phyloP scores from a whole-genome alignment of 2,888 invertebrate species.

The Boloria selene region DNA sequence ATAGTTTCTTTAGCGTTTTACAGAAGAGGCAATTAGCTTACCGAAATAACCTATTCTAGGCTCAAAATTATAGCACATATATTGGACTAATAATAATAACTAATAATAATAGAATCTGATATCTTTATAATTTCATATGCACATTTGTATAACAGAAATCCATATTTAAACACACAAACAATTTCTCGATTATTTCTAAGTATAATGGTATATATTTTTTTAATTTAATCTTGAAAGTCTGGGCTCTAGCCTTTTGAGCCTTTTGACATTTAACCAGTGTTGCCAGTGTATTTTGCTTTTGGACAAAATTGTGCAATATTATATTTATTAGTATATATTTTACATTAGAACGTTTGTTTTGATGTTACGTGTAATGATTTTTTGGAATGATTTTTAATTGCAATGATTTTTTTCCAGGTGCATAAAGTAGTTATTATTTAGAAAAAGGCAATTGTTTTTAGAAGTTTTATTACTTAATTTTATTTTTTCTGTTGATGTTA shows the following conservation, averaged over 20 bases:
- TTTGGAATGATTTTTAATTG: no score
- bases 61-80: conserved; percentile 22
- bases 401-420: no score
- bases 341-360: no score
- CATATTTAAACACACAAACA: conserved; percentile 17
- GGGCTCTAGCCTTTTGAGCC: conserved; percentile 7
- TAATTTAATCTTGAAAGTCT: neutral
- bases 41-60: conserved; percentile 15
- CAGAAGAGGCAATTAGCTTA: neutral
- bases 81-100: conserved; percentile 18
- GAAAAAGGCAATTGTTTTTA: no score
- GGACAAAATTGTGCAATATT: conserved; percentile 11
- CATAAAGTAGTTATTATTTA: no score
- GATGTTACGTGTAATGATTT: no score
- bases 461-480: no score
- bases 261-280: conserved; percentile 5
- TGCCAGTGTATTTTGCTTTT: conserved; percentile 9
- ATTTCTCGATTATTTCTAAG: conserved; percentile 16
- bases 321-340: conserved; percentile 1
- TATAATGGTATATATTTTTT: conserved; percentile 2
- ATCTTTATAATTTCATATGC: conserved; percentile 24
- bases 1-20: neutral
- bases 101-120: conserved; percentile 13
- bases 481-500: no score
- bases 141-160: conserved; percentile 22